A percentile compares a stretch with the other conserved stretches of the same genome.
Conservation (phyloP, 1,140 invertebrate species). For the Cherax quadricarinatus region DNA sequence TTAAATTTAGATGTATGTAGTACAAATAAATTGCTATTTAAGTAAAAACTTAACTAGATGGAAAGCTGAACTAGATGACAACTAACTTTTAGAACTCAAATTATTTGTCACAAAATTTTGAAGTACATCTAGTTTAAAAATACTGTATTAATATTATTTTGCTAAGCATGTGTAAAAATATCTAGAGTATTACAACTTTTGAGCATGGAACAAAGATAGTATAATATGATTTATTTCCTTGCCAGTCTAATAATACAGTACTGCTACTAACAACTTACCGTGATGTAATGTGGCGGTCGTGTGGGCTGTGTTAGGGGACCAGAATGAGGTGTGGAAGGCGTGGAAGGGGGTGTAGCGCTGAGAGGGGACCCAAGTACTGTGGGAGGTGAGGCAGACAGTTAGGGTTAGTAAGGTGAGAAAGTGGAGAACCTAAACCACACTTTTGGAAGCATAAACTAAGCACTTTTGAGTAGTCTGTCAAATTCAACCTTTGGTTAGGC, state of each 20-base stretch:
- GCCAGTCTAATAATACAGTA: neutral
- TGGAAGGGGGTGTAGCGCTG: constrained; percentile 66
- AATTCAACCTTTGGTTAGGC: constrained; percentile 8
- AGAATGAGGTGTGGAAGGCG: constrained; percentile 62
- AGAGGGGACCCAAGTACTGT: constrained; percentile 68
- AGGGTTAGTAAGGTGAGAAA: constrained; percentile 38
- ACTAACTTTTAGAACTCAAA: too few species aligned
- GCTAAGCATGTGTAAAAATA: neutral
- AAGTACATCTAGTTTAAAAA: too few species aligned
- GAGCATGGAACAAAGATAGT: neutral
- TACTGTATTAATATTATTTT: too few species aligned
- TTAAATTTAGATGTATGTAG: too few species aligned
- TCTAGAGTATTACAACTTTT: neutral
- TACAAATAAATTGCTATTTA: too few species aligned
- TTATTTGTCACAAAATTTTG: too few species aligned
- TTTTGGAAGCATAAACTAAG: constrained; percentile 24
- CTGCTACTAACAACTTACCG: constrained; percentile 43
- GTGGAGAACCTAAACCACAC: constrained; percentile 40
- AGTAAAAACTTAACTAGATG: too few species aligned
- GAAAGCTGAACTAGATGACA: too few species aligned
- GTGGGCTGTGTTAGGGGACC: constrained; percentile 59
- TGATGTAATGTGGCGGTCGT: constrained; percentile 62
- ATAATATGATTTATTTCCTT: neutral
- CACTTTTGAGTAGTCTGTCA: neutral
- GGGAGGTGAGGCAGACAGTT: constrained; percentile 44